Evolutionary conservation across 2,888 invertebrate species (phyloP), one percentile per base, ranked within the genome.

Genomic region (Drosophila infuscata): DNA sequence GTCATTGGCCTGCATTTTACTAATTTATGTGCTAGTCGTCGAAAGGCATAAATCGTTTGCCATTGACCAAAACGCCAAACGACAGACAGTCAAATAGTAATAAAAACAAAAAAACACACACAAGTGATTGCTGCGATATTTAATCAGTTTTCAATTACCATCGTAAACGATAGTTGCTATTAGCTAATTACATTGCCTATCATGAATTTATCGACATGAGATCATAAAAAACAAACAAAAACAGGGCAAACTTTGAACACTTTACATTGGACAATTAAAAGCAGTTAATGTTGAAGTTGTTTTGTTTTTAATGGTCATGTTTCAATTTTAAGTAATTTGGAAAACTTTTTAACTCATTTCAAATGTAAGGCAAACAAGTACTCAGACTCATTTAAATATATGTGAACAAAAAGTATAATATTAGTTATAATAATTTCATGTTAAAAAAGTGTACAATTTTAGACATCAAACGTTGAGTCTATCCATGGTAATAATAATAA

Each of bases 1-100:
- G 81, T 78, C 78, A 76, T 66, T 81, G 81, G 77, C 78, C 76
- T 70, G 70, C 53, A 62, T 60, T 41, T 57, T 25, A 68, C 43
- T 49, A 41, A 48, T 69, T 54, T 33, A 54, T 36, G 60, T 46
- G 46, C 11, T 43, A 29, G 32, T 25, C 62, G 30, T 38, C 41
- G 36, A 38, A 29, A 53, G 38, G 30, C 36, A 49, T 25, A 58
- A 35, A 52, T 29, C 43, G 49, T 54, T 63, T 56, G 60, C 56
- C 63, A 71, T 57, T 70, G 59, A 49, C 30, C 46, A 51, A 51
- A 54, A 38, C 54, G 29, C 3, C 38, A 38, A 38, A 36, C n/a
- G 48, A 7, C 48, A 20, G 33, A 25, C 35, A 29, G 6, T 48
- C 61, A 60, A 57, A 38, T 29, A 67, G 5, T 15, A 36, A 36